Conservation (phyloP, 1,140 invertebrate species). For the Drosophila pseudoananassae region DNA sequence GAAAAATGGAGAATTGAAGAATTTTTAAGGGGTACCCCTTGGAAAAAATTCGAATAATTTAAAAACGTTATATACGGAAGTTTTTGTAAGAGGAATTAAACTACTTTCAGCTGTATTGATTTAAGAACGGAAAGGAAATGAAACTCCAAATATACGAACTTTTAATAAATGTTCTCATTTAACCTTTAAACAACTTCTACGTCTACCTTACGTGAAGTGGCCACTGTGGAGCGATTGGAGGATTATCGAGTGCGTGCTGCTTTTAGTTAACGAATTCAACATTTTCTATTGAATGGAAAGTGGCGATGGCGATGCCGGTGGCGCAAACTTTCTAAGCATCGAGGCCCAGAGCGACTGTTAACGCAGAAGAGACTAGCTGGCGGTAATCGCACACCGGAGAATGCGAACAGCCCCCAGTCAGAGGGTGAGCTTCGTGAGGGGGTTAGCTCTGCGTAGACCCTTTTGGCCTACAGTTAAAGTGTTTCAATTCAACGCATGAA, state of each 20-base stretch:
- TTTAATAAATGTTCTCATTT: background rate
- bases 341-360: constrained; percentile 46
- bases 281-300: constrained; percentile 37
- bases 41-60: no score
- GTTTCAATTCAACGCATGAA: constrained; percentile 14
- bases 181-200: background rate
- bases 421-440: background rate
- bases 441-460: background rate
- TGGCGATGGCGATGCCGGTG: constrained; percentile 39
- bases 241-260: constrained; percentile 52
- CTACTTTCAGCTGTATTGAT: no score
- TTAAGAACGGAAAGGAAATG: background rate
- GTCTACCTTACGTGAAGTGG: background rate
- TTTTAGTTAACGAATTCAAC: constrained; percentile 39
- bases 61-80: no score
- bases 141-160: background rate
- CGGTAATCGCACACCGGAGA: constrained; percentile 47
- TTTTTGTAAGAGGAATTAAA: no score
- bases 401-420: constrained; percentile 2
- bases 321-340: constrained; percentile 22
- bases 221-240: constrained; percentile 28
- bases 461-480: constrained; percentile 2
- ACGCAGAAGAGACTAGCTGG: constrained; percentile 29
- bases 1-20: no score
- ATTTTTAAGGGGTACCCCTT: no score